These are phyloP conservation scores for Tromatobia lineatoria DNA, from an alignment of 2,888 invertebrate genomes.

Conservation along the genomic window DNA sequence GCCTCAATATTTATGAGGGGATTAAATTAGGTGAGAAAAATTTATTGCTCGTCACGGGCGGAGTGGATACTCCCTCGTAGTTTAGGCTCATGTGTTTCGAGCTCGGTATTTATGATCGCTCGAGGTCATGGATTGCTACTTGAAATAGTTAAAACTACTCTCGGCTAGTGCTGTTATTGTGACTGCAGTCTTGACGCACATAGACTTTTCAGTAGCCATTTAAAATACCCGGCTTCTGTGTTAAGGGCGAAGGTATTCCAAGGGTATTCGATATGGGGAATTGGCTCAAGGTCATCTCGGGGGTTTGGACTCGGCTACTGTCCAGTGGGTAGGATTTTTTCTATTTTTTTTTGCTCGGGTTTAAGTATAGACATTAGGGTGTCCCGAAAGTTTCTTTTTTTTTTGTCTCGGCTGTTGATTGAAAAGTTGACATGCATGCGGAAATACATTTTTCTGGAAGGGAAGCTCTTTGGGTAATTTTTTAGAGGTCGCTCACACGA, in stretches of 20 bases:
- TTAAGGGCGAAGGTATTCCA: background rate
- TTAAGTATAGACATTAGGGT: too few species aligned
- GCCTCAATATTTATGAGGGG: constrained; percentile 71
- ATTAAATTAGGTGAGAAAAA: constrained; percentile 73
- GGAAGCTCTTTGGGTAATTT: too few species aligned
- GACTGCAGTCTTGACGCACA: background rate
- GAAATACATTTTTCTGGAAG: too few species aligned
- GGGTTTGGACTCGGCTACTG: too few species aligned
- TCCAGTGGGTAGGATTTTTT: too few species aligned
- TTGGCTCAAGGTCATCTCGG: too few species aligned
- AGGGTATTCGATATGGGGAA: too few species aligned
- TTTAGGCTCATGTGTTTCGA: constrained; percentile 14
- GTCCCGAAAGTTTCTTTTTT: too few species aligned
- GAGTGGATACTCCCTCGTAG: constrained; percentile 27
- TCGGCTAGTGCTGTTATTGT: background rate
- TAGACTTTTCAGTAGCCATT: background rate
- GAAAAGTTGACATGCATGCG: too few species aligned
- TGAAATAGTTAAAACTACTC: constrained; percentile 52
- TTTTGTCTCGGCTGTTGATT: too few species aligned
- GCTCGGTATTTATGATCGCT: constrained; percentile 35
- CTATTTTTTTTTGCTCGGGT: too few species aligned
- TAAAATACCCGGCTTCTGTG: background rate
- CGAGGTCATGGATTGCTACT: constrained; percentile 46
- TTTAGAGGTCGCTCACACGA: too few species aligned
- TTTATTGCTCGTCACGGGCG: constrained; percentile 72